Evolutionary conservation across 1,140 invertebrate species (phyloP).

Genomic region (Megathymus violae): DNA sequence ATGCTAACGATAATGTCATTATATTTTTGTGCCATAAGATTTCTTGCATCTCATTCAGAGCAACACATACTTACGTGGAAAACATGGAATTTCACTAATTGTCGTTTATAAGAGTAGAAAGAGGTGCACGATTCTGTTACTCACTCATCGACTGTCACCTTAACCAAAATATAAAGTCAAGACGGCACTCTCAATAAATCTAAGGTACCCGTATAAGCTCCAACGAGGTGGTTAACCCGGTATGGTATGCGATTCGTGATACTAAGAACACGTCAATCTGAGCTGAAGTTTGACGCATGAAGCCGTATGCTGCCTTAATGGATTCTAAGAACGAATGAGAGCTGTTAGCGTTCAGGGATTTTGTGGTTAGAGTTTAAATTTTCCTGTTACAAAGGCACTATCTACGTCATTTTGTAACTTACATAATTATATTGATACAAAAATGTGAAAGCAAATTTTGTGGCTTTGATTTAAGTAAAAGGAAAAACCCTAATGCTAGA

Average conservation of each 20-base stretch:
- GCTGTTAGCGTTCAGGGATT: neutral
- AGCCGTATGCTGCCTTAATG: neutral
- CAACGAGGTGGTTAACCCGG: constrained; percentile 10
- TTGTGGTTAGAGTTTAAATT: neutral
- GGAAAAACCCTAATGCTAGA: no score
- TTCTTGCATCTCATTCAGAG: no score
- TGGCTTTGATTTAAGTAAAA: no score
- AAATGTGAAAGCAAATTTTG: no score
- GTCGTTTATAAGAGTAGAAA: no score
- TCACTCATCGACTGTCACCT: neutral
- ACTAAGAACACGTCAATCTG: neutral
- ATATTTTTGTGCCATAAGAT: no score
- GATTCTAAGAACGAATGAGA: neutral
- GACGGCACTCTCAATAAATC: neutral
- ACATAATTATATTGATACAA: no score
- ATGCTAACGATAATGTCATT: no score
- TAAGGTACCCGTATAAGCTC: neutral
- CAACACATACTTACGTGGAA: no score
- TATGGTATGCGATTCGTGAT: constrained; percentile 9
- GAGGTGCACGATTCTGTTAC: neutral
- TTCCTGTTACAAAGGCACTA: no score
- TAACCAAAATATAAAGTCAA: neutral
- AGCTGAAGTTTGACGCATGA: neutral
- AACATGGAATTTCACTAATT: no score
- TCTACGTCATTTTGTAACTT: no score